Base-by-base conservation (phyloP, 2,113 vertebrate species). In the Microcebus griseorufus region DNA sequence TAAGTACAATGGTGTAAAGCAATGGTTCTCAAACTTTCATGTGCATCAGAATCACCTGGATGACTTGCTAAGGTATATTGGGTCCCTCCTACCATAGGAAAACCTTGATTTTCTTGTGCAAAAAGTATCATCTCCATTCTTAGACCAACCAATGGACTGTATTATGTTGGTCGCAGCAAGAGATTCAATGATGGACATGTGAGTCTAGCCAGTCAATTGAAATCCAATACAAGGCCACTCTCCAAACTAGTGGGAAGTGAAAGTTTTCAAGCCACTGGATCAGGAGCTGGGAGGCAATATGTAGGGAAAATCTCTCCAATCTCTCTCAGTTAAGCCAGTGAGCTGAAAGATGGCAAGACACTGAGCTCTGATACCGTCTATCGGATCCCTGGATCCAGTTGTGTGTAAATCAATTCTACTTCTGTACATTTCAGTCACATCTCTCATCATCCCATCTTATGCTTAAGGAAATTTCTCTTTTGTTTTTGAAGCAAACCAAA, bases 401-500 rank as follows among this genome's bases (percentile, higher is more conserved):
- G 62, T 29, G 34, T 27, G 34, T 64, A 62, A 58, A 37, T 53
- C 6, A 75, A 6, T 25, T 64, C 42, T 87, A 23, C 25, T 42
- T 55, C 48, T 34, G 1, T 39, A 10, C 1, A 64, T 83, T 76
- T 53, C 17, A 39, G 34, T 34, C 69, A 29, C 20, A 42, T 62
- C 14, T 17, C 12, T 80, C 25, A 70, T 51, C 45, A 67, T 64
- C 42, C 25, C 42, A n/a, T 82, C 37, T 60, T 92, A 27, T 34
- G 14, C 13, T 39, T 23, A 64, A 65, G 64, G 60, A 70, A 88
- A 18, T 80, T 64, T 95, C 51, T 83, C 60, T 90, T 81, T 87
- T 9, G 18, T 45, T 86, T 80, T 22, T 34, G 29, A 72, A 82
- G 37, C 9, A 90, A 87, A 58, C 27, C 2, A 67, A 93, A 97